phyloP scores from a whole-genome alignment of 2,113 vertebrate species.

The Willisornis vidua region DNA sequence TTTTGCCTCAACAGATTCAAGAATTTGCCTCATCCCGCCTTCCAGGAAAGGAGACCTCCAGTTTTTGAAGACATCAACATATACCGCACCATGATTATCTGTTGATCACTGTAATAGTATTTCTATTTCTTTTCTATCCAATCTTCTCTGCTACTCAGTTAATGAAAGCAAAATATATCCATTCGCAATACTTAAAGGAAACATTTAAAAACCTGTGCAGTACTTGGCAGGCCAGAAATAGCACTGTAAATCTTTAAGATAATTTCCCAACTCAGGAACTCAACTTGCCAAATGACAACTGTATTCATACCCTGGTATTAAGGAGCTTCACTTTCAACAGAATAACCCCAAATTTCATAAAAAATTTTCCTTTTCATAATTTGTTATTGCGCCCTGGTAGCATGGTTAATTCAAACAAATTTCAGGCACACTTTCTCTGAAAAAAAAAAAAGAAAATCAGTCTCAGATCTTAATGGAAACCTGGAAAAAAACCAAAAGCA shows the following conservation, averaged over 20 bases:
- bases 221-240: neutral
- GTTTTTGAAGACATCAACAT: neutral
- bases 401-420: neutral
- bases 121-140: neutral
- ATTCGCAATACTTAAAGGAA: neutral
- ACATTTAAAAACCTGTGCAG: neutral
- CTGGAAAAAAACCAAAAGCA: neutral
- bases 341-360: neutral
- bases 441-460: neutral
- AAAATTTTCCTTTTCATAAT: neutral
- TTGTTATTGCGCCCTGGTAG: neutral
- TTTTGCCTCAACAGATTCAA: neutral
- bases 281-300: neutral
- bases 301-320: neutral
- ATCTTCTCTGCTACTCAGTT: neutral
- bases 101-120: rapidly evolving
- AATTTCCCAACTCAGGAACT: neutral
- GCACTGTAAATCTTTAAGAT: neutral
- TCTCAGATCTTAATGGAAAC: neutral
- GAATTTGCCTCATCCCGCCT: neutral
- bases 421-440: neutral
- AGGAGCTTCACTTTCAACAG: neutral
- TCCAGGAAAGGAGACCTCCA: neutral
- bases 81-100: neutral
- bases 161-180: neutral